Conservation (phyloP, 2,113 vertebrate genomes). For the Hydrochoerus hydrochaeris region DNA sequence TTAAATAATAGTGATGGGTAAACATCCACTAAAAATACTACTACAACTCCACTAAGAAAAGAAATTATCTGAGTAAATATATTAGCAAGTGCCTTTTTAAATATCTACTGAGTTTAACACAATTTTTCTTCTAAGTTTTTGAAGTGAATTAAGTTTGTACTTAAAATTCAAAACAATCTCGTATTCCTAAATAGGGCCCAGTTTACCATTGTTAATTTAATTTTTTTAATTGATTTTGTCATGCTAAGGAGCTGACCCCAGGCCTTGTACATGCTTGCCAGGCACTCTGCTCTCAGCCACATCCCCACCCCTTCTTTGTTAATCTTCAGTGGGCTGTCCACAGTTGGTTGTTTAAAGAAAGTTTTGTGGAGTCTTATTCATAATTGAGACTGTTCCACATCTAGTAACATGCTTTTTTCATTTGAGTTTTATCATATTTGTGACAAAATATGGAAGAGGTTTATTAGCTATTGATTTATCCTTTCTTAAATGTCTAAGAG, state of each 20-base stretch:
- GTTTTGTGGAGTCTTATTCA: not conserved
- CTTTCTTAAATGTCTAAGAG: not conserved
- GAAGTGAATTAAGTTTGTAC: not conserved
- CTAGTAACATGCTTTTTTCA: not conserved
- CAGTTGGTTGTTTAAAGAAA: not conserved
- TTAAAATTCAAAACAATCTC: not conserved
- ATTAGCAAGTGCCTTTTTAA: not conserved
- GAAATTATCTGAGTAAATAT: not conserved
- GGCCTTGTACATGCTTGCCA: not conserved
- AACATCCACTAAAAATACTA: not conserved
- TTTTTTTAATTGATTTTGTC: not conserved
- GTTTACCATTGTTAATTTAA: not conserved
- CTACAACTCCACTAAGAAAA: not conserved
- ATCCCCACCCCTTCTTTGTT: not conserved
- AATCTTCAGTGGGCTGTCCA: not conserved
- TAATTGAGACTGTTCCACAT: not conserved
- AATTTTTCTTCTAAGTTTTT: constrained; percentile 8
- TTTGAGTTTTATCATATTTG: not conserved
- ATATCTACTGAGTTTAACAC: not conserved
- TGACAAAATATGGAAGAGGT: not conserved
- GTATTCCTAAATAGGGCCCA: not conserved
- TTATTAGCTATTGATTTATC: not conserved
- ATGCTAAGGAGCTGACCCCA: not conserved
- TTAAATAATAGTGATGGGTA: not conserved
- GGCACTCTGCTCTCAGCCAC: not conserved